These are phyloP conservation scores for Danio jaintianensis DNA, from an alignment of 2,797 vertebrate genomes.

Conservation along the genomic window DNA sequence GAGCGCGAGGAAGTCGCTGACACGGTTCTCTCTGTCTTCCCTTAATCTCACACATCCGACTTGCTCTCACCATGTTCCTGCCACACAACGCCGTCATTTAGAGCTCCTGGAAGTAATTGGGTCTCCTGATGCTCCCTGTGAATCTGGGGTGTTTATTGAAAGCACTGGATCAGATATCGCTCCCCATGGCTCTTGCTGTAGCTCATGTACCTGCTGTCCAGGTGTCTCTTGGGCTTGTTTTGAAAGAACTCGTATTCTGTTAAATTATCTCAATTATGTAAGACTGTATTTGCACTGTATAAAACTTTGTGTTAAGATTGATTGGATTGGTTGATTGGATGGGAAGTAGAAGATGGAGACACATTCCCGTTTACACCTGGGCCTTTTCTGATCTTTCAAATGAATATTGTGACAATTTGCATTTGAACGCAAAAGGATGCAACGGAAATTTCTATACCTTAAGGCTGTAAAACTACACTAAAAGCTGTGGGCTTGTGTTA, in stretches of 20 bases:
- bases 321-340: too few species aligned
- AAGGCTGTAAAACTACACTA: too few species aligned
- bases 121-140: conserved; percentile 51
- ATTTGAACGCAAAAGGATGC: too few species aligned
- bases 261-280: not conserved
- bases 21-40: conserved; percentile 46
- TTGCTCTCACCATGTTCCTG: conserved; percentile 49
- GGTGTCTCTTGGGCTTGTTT: conserved; percentile 26
- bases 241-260: conserved; percentile 34
- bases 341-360: too few species aligned
- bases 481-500: too few species aligned
- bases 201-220: conserved; percentile 40
- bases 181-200: conserved; percentile 37
- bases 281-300: too few species aligned
- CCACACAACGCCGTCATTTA: conserved; percentile 47
- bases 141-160: conserved; percentile 61
- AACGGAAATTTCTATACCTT: too few species aligned
- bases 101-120: conserved; percentile 57
- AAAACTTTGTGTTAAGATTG: too few species aligned
- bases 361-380: too few species aligned
- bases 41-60: conserved; percentile 55
- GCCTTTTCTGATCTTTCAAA: too few species aligned
- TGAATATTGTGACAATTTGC: too few species aligned
- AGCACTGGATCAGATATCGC: conserved; percentile 55
- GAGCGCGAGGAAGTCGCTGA: conserved; percentile 24